Evolutionary conservation across 2,797 vertebrate genomes (phyloP), one percentile per base, ranked within the genome.

Genomic region (Galagoides demidoff): DNA sequence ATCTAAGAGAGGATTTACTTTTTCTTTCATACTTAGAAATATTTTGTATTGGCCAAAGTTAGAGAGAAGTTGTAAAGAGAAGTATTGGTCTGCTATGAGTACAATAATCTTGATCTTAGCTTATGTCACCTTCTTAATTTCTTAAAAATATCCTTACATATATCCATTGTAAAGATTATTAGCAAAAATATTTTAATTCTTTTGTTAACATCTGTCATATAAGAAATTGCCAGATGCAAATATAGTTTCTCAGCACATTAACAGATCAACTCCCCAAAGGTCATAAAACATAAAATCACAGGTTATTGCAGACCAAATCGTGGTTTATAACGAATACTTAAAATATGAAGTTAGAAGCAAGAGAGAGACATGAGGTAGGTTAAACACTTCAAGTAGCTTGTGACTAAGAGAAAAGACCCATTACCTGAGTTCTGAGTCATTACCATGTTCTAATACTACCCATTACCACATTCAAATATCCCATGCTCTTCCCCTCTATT

Each of bases 41-140:
- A 90, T 5, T 37, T 93, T 34, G 22, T 81, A 84, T 73, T 89
- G 37, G 20, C 83, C 66, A 95, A 94, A 43, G 68, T 89, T 95
- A 88, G 37, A 92, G 45, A 59, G 7, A 66, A 63, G 52, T 85
- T n/a, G 84, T 23, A 59, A 0, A 57, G 29, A 76, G 76, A 90
- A 90, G 77, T 73, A 71, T 3, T 77, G n/a, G 34, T 81, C 76
- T 88, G 7, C 19, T 86, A 23, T 8, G 76, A 29, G 59, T 61
- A 95, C 20, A 96, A 70, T 4, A 90, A 39, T 63, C 59, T 14
- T 92, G 10, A 52, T 59, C 3, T 9, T 76, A 45, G 25, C 17
- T 29, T 84, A 90, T 34, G 3, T 43, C 49, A 14, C 20, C 25
- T 81, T 92, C 14, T 68, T 73, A 89, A 59, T 85, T 93, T 22